phyloP scores from a whole-genome alignment of 2,888 invertebrate genomes.

The Heteropelma amictum region DNA sequence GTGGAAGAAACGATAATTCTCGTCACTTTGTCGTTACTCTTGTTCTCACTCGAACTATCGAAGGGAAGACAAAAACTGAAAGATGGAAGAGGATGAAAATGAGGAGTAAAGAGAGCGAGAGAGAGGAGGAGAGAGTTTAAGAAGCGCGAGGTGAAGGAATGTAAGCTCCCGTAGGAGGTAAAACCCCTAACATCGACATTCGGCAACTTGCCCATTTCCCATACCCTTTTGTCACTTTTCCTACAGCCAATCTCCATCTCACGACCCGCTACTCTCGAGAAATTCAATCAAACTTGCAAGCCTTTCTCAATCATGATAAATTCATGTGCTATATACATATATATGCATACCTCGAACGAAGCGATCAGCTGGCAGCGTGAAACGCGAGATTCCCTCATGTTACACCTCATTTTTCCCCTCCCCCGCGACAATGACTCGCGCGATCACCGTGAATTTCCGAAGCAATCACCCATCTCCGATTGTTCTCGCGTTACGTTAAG shows the following conservation, averaged over 20 bases:
- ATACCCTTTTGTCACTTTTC: constrained; percentile 4
- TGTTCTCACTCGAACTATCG: constrained; percentile 9
- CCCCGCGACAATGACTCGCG: too few relatives aligned
- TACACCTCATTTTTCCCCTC: background rate
- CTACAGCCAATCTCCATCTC: constrained; percentile 22
- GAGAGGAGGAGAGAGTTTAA: background rate
- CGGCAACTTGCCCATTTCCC: constrained; percentile 66
- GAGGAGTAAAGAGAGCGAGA: background rate
- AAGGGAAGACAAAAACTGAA: background rate
- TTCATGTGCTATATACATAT: too few relatives aligned
- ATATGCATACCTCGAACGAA: background rate
- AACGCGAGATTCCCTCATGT: background rate
- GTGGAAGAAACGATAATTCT: constrained; percentile 29
- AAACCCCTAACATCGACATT: constrained; percentile 41
- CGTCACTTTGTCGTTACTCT: constrained; percentile 6
- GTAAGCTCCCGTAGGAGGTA: constrained; percentile 30
- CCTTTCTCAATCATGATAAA: constrained; percentile 60
- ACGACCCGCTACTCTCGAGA: constrained; percentile 25
- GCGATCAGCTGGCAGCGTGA: background rate
- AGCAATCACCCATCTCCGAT: too few relatives aligned
- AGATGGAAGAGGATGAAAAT: background rate
- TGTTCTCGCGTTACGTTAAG: too few relatives aligned
- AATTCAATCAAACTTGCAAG: constrained; percentile 72
- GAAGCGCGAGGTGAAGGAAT: background rate
- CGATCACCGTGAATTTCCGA: too few relatives aligned